Conservation (phyloP, 2,113 vertebrate genomes). For the Zosterops hypoxanthus region DNA sequence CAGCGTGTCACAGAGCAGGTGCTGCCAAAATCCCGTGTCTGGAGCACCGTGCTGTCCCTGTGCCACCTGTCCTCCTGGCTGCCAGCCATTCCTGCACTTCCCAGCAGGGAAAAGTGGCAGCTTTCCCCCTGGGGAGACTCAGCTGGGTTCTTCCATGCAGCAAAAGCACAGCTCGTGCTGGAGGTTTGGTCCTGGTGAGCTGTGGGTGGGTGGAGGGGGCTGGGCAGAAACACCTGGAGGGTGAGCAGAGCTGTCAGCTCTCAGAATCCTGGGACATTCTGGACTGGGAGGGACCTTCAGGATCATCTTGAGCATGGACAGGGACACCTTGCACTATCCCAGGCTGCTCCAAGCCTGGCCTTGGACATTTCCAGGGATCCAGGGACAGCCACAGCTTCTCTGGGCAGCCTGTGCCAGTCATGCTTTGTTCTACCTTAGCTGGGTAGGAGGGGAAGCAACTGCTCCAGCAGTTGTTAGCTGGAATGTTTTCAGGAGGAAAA, state of each 20-base stretch:
- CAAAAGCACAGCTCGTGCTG: not conserved
- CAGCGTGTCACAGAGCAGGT: not conserved
- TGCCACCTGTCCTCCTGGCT: not conserved
- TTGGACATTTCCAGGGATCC: not conserved
- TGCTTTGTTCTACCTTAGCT: not conserved
- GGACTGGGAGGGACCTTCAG: not conserved
- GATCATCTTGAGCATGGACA: not conserved
- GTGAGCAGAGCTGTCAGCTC: not conserved
- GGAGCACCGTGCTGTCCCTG: not conserved
- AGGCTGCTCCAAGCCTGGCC: not conserved
- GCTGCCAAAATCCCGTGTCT: not conserved
- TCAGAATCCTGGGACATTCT: not conserved
- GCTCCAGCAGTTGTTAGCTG: accelerated
- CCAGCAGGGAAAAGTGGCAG: not conserved
- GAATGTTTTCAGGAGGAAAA: not conserved
- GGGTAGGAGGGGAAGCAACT: not conserved
- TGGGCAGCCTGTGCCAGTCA: not conserved
- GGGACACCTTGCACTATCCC: not conserved
- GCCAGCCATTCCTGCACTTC: accelerated
- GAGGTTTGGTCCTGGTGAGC: not conserved
- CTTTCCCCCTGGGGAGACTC: not conserved
- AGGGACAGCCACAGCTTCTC: not conserved
- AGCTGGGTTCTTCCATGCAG: not conserved
- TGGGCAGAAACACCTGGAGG: not conserved
- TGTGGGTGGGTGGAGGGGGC: no score